These are phyloP conservation scores for Oligia strigilis DNA, from an alignment of 2,888 invertebrate genomes.

Conservation along the genomic window DNA sequence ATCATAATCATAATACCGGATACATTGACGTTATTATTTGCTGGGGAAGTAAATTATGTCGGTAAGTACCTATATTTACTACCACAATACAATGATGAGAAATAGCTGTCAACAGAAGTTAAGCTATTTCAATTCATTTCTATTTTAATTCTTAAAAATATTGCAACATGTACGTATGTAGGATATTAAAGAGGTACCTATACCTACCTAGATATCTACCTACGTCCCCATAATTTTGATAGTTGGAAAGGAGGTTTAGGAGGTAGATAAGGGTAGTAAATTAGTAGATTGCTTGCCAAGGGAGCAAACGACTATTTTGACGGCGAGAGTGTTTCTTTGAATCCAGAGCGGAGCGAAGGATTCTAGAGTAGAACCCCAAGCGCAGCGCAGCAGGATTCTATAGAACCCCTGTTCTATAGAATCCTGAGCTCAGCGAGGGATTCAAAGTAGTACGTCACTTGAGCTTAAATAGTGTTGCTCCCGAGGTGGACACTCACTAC, in stretches of 20 bases:
- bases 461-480: no score
- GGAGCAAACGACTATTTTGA: no score
- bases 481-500: no score
- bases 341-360: no score
- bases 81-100: background rate
- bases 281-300: background rate
- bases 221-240: background rate
- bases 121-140: background rate
- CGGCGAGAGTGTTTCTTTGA: no score
- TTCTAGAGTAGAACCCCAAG: no score
- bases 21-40: slow-evolving; percentile 5
- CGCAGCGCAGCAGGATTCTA: no score
- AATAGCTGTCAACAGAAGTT: background rate
- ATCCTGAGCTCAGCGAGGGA: no score
- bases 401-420: no score
- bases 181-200: background rate
- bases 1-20: background rate
- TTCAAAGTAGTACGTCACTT: no score
- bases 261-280: background rate
- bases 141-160: background rate
- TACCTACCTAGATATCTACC: background rate
- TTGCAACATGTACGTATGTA: background rate
- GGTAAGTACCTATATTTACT: slow-evolving; percentile 30
- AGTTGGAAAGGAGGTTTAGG: background rate
- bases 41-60: slow-evolving; percentile 13